These are phyloP conservation scores for Danio tinwini DNA, from an alignment of 2,797 vertebrate species.

Conservation along the genomic window DNA sequence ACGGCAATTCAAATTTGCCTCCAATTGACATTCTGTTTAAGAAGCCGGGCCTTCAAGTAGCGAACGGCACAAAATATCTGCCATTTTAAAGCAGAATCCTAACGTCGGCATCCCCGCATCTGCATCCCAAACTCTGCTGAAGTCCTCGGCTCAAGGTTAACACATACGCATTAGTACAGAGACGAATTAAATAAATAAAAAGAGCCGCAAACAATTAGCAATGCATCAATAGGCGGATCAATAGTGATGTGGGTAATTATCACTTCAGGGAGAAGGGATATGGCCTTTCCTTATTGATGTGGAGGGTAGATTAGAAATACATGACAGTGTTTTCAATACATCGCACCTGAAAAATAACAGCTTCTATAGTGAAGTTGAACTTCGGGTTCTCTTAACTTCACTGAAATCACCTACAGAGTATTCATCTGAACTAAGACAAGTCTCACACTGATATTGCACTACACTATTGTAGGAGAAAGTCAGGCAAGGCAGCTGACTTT, in stretches of 20 bases:
- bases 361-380: slow-evolving; percentile 4
- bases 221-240: slow-evolving; percentile 81
- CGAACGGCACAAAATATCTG: slow-evolving; percentile 49
- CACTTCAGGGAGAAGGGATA: slow-evolving; percentile 80
- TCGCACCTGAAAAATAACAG: slow-evolving; percentile 52
- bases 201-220: slow-evolving; percentile 79
- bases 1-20: slow-evolving; percentile 53
- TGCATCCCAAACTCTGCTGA: slow-evolving; percentile 55
- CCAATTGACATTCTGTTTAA: slow-evolving; percentile 67
- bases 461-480: background rate
- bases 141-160: slow-evolving; percentile 76
- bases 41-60: slow-evolving; percentile 51
- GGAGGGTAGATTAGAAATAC: slow-evolving; percentile 77
- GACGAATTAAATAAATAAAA: slow-evolving; percentile 78
- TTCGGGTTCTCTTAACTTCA: background rate
- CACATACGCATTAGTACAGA: slow-evolving; percentile 64
- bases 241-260: slow-evolving; percentile 84
- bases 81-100: slow-evolving; percentile 68
- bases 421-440: background rate
- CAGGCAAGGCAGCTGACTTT: background rate
- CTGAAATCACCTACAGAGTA: background rate
- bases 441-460: background rate
- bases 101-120: slow-evolving; percentile 65
- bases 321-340: slow-evolving; percentile 72
- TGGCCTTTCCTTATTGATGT: slow-evolving; percentile 76